Conservation (phyloP, 1,140 invertebrate genomes). For the Leptopilina clavipes region DNA sequence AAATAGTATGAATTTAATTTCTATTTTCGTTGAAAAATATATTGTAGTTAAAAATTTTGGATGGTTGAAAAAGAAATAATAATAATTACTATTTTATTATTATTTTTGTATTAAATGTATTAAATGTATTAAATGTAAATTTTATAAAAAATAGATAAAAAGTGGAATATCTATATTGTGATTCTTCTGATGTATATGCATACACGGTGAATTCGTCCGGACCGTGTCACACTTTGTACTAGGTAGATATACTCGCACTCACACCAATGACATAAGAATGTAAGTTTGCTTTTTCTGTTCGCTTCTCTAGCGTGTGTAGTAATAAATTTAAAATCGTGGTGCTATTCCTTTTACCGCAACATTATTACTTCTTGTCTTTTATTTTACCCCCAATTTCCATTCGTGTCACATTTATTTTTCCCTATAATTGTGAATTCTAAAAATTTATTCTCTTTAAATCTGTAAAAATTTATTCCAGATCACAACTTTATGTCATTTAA, state of each 20-base stretch:
- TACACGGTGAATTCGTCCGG: neutral
- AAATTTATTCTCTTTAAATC: neutral
- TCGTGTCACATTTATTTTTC: neutral
- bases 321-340: constrained; percentile 17
- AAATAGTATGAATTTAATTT: too few species aligned
- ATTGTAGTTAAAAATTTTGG: too few species aligned
- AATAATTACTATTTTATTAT: too few species aligned
- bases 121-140: too few species aligned
- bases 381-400: neutral
- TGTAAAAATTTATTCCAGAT: too few species aligned
- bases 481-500: too few species aligned
- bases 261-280: neutral
- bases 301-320: neutral
- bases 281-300: constrained; percentile 13
- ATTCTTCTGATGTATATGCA: neutral
- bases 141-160: too few species aligned
- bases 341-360: neutral
- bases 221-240: constrained; percentile 21
- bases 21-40: too few species aligned
- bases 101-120: too few species aligned
- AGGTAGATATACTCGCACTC: neutral
- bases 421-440: neutral
- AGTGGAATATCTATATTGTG: too few species aligned
- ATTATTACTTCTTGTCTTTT: neutral
- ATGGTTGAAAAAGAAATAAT: too few species aligned